Evolutionary conservation across 2,888 invertebrate species (phyloP).

Genomic region (Sabatieria punctata): DNA sequence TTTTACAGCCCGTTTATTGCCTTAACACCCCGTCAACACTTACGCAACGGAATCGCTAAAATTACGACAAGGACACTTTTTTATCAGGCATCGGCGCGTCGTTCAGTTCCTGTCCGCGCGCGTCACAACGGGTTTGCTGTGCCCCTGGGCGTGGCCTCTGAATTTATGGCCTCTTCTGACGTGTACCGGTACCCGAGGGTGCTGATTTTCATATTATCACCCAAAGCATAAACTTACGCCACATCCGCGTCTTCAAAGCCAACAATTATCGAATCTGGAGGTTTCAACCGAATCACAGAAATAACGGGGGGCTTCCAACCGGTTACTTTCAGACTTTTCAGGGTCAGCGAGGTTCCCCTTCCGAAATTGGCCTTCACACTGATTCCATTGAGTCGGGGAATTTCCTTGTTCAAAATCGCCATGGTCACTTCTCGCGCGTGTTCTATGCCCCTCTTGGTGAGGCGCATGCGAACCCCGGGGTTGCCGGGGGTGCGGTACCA

Average conservation of each 20-base stretch:
- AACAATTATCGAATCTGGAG: not conserved
- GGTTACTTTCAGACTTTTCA: not conserved
- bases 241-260: constrained; percentile 2
- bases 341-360: not conserved
- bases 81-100: too few relatives aligned
- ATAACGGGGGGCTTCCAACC: not conserved
- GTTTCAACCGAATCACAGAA: not conserved
- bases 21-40: too few relatives aligned
- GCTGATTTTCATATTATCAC: not conserved
- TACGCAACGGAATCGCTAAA: too few relatives aligned
- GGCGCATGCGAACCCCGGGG: not conserved
- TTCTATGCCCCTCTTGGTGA: not conserved
- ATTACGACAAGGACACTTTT: too few relatives aligned
- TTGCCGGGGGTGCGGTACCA: not conserved
- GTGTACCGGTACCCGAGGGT: too few relatives aligned
- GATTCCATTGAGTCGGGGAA: not conserved
- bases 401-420: not conserved
- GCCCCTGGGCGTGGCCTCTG: too few relatives aligned
- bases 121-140: too few relatives aligned
- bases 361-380: not conserved
- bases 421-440: not conserved
- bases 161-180: too few relatives aligned
- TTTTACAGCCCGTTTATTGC: too few relatives aligned
- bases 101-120: too few relatives aligned
- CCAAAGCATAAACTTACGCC: not conserved